Base-by-base conservation (phyloP, 92 coral and sea anemone genomes). In the Umimayanthus kanabou region DNA sequence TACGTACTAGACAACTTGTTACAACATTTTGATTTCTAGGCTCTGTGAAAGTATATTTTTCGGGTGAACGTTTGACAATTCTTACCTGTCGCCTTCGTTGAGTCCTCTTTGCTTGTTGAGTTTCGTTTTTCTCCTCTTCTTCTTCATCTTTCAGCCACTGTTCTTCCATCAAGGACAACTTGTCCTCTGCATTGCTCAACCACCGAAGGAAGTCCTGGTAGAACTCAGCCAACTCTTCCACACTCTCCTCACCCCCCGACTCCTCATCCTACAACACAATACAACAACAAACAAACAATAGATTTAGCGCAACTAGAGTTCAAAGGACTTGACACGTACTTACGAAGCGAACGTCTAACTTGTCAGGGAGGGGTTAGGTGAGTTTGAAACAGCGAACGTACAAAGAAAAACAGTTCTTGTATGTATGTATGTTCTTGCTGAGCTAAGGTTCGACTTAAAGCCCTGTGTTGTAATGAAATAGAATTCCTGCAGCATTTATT, bases 131-230 rank as follows among this genome's bases (percentile, higher is more conserved):
- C 11, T 91, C 93, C 78, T 90, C 93, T 73, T 88, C 93, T 78
- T 93, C 88, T 7, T 79, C 91, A 16, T 88, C 93, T 76, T 86
- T 84, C 73, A 83, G 80, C 94, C 96, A 94, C 81, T 94, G 92
- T 65, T 94, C 89, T 85, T 93, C 98, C 98, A 95, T 95, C 81
- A 89, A 90, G 71, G 91, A 66, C 77, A 92, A 79, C 73, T 86
- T 88, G 45, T 82, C 88, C 47, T 93, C 96, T 45, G 88, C 89
- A 88, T 91, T 92, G 69, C 75, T 88, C 70, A 95, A 84, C 98
- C 98, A 95, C 70, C 91, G 89, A 72, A 91, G 39, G 33, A 93
- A 77, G 69, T 73, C 90, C 67, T 82, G 78, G 16, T 82, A 69
- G 28, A 42, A 45, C 30, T 83, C 87, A 15, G 65, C 77, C 66